Evolutionary conservation across 1,140 invertebrate genomes (phyloP).

Genomic region (Hermatobates lingyangjiaoensis): DNA sequence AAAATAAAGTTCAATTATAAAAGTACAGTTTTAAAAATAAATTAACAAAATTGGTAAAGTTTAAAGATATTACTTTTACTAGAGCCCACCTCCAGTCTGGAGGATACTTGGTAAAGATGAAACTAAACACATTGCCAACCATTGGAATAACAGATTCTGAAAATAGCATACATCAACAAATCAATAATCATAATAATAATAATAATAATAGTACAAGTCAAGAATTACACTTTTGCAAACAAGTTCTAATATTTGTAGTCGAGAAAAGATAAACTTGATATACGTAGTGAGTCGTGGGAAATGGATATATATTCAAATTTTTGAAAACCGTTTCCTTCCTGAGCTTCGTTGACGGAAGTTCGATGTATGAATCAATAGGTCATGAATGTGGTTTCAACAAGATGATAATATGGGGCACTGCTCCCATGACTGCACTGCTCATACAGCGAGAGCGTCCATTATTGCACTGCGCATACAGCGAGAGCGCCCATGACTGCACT

Average conservation of each 20-base stretch:
- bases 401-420: too few relatives aligned
- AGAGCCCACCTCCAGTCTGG: slow-evolving; percentile 28
- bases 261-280: background rate
- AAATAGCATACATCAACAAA: slow-evolving; percentile 9
- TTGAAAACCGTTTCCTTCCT: background rate
- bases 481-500: too few relatives aligned
- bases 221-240: background rate
- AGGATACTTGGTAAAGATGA: slow-evolving; percentile 31
- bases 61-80: slow-evolving; percentile 24
- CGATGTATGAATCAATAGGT: too few relatives aligned
- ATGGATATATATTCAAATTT: background rate
- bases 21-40: background rate
- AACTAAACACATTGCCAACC: slow-evolving; percentile 33
- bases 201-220: background rate
- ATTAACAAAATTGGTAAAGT: background rate
- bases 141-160: slow-evolving; percentile 32
- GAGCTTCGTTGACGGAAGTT: too few relatives aligned
- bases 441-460: too few relatives aligned
- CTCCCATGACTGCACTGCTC: too few relatives aligned
- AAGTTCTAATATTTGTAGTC: background rate
- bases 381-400: too few relatives aligned
- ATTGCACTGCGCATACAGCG: too few relatives aligned
- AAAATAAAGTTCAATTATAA: slow-evolving; percentile 3
- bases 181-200: background rate
- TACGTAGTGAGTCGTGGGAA: background rate